A percentile compares a stretch with the other conserved stretches of the same genome.
phyloP scores from a whole-genome alignment of 2,888 invertebrate genomes.

The Lepeophtheirus nordmannii region DNA sequence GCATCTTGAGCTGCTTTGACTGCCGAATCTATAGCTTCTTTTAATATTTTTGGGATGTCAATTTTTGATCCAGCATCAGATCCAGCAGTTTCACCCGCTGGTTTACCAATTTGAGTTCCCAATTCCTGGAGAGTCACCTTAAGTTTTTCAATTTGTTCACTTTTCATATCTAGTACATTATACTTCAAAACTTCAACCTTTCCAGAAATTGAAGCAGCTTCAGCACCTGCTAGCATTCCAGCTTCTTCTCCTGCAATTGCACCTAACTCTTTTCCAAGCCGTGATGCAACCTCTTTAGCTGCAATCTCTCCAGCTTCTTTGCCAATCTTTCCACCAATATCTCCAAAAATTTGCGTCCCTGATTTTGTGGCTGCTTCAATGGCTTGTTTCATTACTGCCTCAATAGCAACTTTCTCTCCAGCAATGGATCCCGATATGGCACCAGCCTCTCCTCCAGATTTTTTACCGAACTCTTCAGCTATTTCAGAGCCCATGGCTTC shows the following conservation, averaged over 20 bases:
- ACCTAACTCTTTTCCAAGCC: constrained; percentile 17
- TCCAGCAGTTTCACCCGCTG: constrained; percentile 12
- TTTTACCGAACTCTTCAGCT: constrained; percentile 19
- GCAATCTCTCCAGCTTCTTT: constrained; percentile 20
- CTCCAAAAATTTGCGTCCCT: constrained; percentile 21
- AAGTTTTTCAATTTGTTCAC: constrained; percentile 13
- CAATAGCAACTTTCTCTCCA: constrained; percentile 24
- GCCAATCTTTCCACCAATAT: constrained; percentile 17
- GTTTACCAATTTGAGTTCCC: constrained; percentile 18
- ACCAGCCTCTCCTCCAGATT: constrained; percentile 15
- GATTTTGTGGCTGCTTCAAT: constrained; percentile 14
- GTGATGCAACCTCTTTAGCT: constrained; percentile 17
- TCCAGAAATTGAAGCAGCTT: constrained; percentile 8
- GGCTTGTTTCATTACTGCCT: constrained; percentile 15
- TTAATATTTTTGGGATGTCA: constrained; percentile 14
- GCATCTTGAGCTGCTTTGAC: constrained; percentile 14
- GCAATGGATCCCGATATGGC: constrained; percentile 16
- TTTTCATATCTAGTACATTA: constrained; percentile 19
- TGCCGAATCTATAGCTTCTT: constrained; percentile 12
- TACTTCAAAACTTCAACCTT: constrained; percentile 17
- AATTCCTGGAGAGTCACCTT: constrained; percentile 8
- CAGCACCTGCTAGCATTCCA: constrained; percentile 11
- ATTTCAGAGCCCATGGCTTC: constrained; percentile 23
- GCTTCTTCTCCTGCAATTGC: constrained; percentile 18
- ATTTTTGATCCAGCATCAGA: constrained; percentile 23